Evolutionary conservation across 2,888 invertebrate species (phyloP).

Genomic region (Tenthredo scrophulariae): DNA sequence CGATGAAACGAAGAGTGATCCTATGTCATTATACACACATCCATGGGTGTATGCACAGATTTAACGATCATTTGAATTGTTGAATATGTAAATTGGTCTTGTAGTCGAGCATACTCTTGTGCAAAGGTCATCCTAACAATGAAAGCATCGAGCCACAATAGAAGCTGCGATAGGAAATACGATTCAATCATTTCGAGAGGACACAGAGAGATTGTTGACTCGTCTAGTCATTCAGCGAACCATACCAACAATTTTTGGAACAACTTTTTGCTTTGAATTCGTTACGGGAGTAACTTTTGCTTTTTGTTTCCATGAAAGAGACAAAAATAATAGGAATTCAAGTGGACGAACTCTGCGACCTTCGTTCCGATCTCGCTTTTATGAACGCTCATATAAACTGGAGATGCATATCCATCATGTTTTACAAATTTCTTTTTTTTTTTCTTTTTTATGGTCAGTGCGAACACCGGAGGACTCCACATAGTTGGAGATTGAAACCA

Average conservation of each 20-base stretch:
- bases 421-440: background rate
- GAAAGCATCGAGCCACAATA: constrained; percentile 42
- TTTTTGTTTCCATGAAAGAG: constrained; percentile 22
- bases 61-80: constrained; percentile 27
- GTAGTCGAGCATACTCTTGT: constrained; percentile 18
- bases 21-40: background rate
- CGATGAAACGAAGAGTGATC: constrained; percentile 26
- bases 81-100: constrained; percentile 45
- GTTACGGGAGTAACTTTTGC: constrained; percentile 47
- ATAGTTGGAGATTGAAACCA: background rate
- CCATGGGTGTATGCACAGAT: background rate
- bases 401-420: background rate
- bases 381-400: background rate
- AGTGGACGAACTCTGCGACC: constrained; percentile 44
- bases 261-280: constrained; percentile 32
- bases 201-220: constrained; percentile 38
- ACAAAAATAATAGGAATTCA: constrained; percentile 22
- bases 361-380: constrained; percentile 5
- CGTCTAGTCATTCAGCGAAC: constrained; percentile 32
- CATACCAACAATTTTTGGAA: constrained; percentile 33
- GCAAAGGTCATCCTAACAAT: constrained; percentile 53
- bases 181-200: constrained; percentile 52
- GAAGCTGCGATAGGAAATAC: constrained; percentile 47
- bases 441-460: background rate
- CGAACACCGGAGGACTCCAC: background rate